Conservation (phyloP, 92 coral and sea anemone genomes). For the Blastomussa wellsi region DNA sequence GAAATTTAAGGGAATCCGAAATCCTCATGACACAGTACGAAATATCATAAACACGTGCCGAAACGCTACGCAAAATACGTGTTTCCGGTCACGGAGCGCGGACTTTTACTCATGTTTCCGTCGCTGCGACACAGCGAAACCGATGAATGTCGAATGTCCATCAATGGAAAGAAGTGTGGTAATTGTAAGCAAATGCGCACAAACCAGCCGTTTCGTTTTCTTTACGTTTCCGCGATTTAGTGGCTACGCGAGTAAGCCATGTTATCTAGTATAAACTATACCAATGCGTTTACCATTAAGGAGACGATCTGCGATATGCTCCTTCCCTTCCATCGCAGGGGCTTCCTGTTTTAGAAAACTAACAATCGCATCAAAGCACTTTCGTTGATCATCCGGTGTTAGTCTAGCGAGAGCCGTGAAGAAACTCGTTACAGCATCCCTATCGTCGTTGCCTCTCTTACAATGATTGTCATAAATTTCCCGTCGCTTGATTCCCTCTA, state of each 20-base stretch:
- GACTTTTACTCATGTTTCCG: too few species aligned
- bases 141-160: too few species aligned
- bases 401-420: slow-evolving; percentile 1
- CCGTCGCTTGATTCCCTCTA: not conserved
- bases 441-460: not conserved
- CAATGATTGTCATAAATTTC: not conserved
- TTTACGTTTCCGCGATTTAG: too few species aligned
- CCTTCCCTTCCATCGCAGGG: not conserved
- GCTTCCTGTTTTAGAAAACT: not conserved
- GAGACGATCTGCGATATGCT: slow-evolving; percentile 16
- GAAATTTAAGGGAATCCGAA: not conserved
- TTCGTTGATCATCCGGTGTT: not conserved
- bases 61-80: not conserved
- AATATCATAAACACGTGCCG: not conserved
- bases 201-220: too few species aligned
- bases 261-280: too few species aligned
- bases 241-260: too few species aligned
- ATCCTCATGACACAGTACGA: not conserved
- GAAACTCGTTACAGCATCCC: not conserved
- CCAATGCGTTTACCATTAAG: not conserved
- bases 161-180: not conserved
- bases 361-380: slow-evolving; percentile 25
- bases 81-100: too few species aligned
- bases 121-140: too few species aligned
- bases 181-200: too few species aligned